A percentile compares a stretch with the other conserved stretches of the same genome.
phyloP scores from a whole-genome alignment of 2,797 vertebrate species.

The Synanceia verrucosa region DNA sequence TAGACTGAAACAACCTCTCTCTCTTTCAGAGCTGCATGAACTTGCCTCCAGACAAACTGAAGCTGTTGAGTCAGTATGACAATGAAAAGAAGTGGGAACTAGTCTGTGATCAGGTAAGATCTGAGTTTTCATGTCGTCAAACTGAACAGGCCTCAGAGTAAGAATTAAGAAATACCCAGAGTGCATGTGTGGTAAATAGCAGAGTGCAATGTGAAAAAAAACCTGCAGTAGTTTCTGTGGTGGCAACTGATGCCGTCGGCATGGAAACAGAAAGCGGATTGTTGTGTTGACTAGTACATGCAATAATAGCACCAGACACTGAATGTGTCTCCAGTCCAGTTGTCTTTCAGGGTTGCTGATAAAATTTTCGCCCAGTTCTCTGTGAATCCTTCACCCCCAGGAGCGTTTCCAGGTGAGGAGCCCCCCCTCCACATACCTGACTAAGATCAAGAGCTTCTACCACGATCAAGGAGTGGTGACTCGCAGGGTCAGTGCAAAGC shows the following conservation, averaged over 20 bases:
- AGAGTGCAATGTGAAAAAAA: slow-evolving; percentile 8
- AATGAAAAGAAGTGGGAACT: slow-evolving; percentile 99
- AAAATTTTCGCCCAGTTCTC: not conserved
- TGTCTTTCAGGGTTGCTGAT: not conserved
- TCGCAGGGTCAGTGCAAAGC: slow-evolving; percentile 84
- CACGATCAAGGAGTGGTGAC: slow-evolving; percentile 91
- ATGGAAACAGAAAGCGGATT: slow-evolving; percentile 63
- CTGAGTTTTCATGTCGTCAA: not conserved
- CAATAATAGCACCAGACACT: slow-evolving; percentile 15
- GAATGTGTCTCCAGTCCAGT: not conserved
- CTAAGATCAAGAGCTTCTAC: slow-evolving; percentile 93
- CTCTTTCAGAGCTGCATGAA: slow-evolving; percentile 92
- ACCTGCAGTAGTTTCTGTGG: slow-evolving; percentile 40
- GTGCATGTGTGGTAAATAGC: slow-evolving; percentile 16
- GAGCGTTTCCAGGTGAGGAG: slow-evolving; percentile 98
- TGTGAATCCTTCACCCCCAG: slow-evolving; percentile 69
- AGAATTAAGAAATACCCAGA: not conserved
- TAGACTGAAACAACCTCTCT: not conserved
- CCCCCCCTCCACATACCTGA: slow-evolving; percentile 91
- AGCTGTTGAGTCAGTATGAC: slow-evolving; percentile 91
- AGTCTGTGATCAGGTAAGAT: slow-evolving; percentile 92
- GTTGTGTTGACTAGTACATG: slow-evolving; percentile 19
- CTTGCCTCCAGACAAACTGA: slow-evolving; percentile 94
- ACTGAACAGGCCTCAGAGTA: not conserved
- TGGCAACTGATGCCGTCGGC: slow-evolving; percentile 40